These are phyloP conservation scores for Coenobita brevimanus DNA, from an alignment of 1,140 invertebrate genomes.

Conservation along the genomic window DNA sequence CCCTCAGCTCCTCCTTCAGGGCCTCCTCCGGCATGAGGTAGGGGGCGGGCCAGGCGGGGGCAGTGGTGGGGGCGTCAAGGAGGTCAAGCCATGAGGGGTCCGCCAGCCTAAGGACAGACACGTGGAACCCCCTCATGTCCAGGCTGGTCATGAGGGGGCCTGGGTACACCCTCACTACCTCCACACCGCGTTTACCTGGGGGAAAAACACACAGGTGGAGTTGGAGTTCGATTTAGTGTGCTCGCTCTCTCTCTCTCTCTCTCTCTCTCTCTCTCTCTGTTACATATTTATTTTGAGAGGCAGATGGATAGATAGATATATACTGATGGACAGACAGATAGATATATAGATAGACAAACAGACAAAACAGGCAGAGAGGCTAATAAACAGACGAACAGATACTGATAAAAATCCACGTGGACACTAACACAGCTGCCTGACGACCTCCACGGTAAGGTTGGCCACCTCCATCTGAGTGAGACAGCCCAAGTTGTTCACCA, in stretches of 20 bases:
- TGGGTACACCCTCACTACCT: constrained; percentile 79
- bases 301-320: too few species aligned
- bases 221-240: too few species aligned
- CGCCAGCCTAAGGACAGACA: constrained; percentile 77
- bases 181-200: constrained; percentile 32
- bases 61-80: constrained; percentile 78
- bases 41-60: constrained; percentile 78
- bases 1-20: background rate
- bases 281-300: too few species aligned
- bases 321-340: too few species aligned
- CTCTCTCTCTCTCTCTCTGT: too few species aligned
- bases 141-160: constrained; percentile 86
- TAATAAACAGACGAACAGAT: too few species aligned
- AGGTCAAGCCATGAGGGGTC: constrained; percentile 75
- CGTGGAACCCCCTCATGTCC: constrained; percentile 86
- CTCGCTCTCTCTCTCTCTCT: too few species aligned
- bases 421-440: constrained; percentile 71
- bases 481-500: constrained; percentile 88
- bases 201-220: too few species aligned
- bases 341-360: background rate
- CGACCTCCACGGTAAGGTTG: constrained; percentile 82
- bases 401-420: too few species aligned
- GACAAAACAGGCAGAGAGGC: too few species aligned
- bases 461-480: constrained; percentile 85
- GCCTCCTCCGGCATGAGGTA: background rate